These are phyloP conservation scores for Drosophila fulvimacula DNA, from an alignment of 2,888 invertebrate genomes.

Conservation along the genomic window DNA sequence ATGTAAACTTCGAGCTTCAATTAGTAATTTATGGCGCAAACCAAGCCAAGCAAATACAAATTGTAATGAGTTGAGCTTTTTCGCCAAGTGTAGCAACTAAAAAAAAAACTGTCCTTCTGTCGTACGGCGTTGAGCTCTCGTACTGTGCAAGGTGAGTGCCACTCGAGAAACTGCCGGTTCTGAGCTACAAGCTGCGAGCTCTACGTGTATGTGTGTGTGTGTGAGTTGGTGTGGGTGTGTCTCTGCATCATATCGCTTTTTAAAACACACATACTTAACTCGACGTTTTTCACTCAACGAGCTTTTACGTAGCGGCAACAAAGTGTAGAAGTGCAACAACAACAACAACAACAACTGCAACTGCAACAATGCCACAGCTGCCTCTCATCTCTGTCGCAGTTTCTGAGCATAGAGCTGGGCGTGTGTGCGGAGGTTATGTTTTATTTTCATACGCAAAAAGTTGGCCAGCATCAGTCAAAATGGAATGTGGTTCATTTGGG, in stretches of 20 bases:
- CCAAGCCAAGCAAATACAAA: neutral
- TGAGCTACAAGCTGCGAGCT: slow-evolving; percentile 29
- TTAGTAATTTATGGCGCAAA: neutral
- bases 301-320: slow-evolving; percentile 72
- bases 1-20: neutral
- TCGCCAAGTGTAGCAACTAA: slow-evolving; percentile 13
- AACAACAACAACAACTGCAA: slow-evolving; percentile 65
- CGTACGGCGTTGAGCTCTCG: slow-evolving; percentile 52
- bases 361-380: slow-evolving; percentile 57
- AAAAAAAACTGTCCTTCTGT: slow-evolving; percentile 33
- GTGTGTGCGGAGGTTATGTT: slow-evolving; percentile 27
- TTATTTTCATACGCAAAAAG: slow-evolving; percentile 73
- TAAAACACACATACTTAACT: slow-evolving; percentile 75
- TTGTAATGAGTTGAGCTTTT: neutral
- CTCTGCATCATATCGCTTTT: slow-evolving; percentile 59
- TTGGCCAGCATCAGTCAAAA: slow-evolving; percentile 57
- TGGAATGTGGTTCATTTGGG: slow-evolving; percentile 74
- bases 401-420: slow-evolving; percentile 8
- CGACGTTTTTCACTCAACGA: slow-evolving; percentile 80
- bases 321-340: slow-evolving; percentile 73
- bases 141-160: slow-evolving; percentile 71
- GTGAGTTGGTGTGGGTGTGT: slow-evolving; percentile 30
- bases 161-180: slow-evolving; percentile 66
- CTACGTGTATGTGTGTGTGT: slow-evolving; percentile 19
- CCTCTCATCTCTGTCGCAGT: slow-evolving; percentile 55